Evolutionary conservation across 2,888 invertebrate species (phyloP).

Genomic region (Andrena chrysosceles): DNA sequence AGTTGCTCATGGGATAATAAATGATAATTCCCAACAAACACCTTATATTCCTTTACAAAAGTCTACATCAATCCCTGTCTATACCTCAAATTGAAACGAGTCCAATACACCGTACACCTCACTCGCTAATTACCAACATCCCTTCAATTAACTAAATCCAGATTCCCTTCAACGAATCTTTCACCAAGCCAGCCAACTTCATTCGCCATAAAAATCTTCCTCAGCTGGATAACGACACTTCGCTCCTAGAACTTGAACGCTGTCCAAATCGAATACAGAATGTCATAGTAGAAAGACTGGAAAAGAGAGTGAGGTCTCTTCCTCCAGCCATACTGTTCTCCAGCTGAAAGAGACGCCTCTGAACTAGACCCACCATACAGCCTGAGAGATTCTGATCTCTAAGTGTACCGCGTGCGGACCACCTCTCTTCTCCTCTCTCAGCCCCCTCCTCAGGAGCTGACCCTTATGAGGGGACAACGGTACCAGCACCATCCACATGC

Average conservation of each 20-base stretch:
- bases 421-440: not conserved
- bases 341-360: too few relatives aligned
- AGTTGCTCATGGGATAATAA: too few relatives aligned
- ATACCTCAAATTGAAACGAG: too few relatives aligned
- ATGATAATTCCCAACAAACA: too few relatives aligned
- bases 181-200: too few relatives aligned
- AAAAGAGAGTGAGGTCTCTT: conserved; percentile 48
- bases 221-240: not conserved
- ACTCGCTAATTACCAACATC: not conserved
- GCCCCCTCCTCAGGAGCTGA: conserved; percentile 28
- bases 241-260: not conserved
- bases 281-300: conserved; percentile 10
- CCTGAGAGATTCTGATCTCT: too few relatives aligned
- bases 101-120: too few relatives aligned
- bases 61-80: too few relatives aligned
- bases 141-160: not conserved
- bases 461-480: conserved; percentile 65
- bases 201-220: not conserved
- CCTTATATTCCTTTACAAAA: too few relatives aligned
- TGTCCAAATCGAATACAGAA: not conserved
- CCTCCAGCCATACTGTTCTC: conserved; percentile 3
- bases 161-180: not conserved
- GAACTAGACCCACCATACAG: too few relatives aligned
- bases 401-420: too few relatives aligned
- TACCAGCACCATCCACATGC: conserved; percentile 64